phyloP scores from a whole-genome alignment of 1,140 invertebrate genomes.

The Brachionus paranguensis region DNA sequence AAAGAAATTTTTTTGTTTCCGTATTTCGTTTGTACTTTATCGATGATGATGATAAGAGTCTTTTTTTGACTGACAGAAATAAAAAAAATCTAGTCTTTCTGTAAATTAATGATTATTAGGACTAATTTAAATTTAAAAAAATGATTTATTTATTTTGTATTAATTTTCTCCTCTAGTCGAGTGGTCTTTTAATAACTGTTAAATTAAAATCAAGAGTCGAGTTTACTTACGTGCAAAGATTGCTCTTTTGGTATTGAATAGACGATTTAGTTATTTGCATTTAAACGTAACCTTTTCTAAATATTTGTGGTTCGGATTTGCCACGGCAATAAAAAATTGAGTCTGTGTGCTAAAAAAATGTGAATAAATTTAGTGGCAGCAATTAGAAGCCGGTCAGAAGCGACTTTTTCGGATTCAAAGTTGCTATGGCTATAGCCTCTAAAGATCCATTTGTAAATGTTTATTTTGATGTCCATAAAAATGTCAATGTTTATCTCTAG shows the following conservation, averaged over 20 bases:
- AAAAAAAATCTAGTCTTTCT: neutral
- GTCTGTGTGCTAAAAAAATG: neutral
- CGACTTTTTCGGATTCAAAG: neutral
- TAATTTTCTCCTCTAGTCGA: neutral
- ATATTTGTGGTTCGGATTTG: conserved; percentile 2
- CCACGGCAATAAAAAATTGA: neutral
- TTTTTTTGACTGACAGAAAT: too few species aligned
- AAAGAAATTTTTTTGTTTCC: too few species aligned
- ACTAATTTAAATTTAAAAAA: neutral
- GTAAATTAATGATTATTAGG: neutral
- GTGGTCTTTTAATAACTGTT: neutral
- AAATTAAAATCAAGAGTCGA: neutral
- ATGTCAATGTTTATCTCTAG: neutral
- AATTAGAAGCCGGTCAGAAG: neutral
- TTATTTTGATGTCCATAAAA: neutral
- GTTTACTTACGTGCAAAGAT: neutral
- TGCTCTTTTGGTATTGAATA: neutral
- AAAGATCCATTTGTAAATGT: neutral
- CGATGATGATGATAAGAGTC: too few species aligned
- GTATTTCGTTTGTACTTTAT: too few species aligned
- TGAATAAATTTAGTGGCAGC: neutral
- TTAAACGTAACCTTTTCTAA: neutral
- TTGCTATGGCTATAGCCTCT: neutral
- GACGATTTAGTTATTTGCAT: neutral
- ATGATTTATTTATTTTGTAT: neutral